A percentile compares a stretch with the other conserved stretches of the same genome.
Evolutionary conservation across 2,888 invertebrate genomes (phyloP).

Genomic region (Tetragonisca angustula): DNA sequence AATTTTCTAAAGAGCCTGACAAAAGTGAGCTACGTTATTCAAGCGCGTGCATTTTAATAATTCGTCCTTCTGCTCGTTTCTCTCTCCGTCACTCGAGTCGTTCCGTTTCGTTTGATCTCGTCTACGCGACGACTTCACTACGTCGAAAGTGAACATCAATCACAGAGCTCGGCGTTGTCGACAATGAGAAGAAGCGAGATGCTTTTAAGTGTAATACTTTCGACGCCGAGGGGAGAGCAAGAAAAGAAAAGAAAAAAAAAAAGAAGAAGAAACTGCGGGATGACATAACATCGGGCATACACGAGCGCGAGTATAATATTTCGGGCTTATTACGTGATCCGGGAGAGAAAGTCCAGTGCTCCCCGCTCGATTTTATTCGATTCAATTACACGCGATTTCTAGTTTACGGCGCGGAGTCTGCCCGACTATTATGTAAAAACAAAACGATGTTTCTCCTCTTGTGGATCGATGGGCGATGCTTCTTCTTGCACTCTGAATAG

Average conservation of each 20-base stretch:
- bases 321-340: slow-evolving; percentile 41
- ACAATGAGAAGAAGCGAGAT: neutral
- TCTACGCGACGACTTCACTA: too few relatives aligned
- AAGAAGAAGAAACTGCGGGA: neutral
- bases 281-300: slow-evolving; percentile 22
- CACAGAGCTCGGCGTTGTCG: neutral
- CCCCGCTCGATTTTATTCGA: slow-evolving; percentile 14
- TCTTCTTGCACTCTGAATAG: too few relatives aligned
- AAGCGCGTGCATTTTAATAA: too few relatives aligned
- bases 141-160: too few relatives aligned
- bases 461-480: too few relatives aligned
- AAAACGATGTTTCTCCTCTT: too few relatives aligned
- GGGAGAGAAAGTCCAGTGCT: slow-evolving; percentile 25
- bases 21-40: too few relatives aligned
- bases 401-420: neutral
- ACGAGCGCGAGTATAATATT: slow-evolving; percentile 25
- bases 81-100: too few relatives aligned
- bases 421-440: neutral
- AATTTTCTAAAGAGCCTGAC: too few relatives aligned
- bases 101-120: too few relatives aligned
- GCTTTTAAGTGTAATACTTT: neutral
- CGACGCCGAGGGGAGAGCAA: neutral
- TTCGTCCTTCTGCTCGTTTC: too few relatives aligned
- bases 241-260: neutral
- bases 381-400: slow-evolving; percentile 26